Conservation (phyloP, 2,797 vertebrate species). For the Mycteria americana region DNA sequence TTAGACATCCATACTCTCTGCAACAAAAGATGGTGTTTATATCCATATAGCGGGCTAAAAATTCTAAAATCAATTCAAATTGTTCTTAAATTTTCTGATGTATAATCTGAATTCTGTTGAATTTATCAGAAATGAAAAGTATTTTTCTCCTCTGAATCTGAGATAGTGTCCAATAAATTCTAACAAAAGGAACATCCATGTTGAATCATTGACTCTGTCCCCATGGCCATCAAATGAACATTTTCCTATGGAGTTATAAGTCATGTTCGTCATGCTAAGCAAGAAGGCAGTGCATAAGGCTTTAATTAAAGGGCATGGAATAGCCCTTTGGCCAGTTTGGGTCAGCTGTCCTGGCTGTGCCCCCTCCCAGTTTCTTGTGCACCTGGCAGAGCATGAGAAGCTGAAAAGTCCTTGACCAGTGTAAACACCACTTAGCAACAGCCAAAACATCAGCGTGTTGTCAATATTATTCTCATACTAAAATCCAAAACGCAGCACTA, state of each 20-base stretch:
- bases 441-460: too few relatives aligned
- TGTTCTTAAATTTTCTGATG: not conserved
- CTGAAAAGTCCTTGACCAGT: too few relatives aligned
- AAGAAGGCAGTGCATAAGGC: conserved; percentile 23
- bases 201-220: not conserved
- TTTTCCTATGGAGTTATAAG: conserved; percentile 44
- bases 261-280: conserved; percentile 30
- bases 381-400: too few relatives aligned
- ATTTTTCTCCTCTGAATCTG: not conserved
- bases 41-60: not conserved
- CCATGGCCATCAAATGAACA: not conserved
- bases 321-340: too few relatives aligned
- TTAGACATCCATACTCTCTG: not conserved
- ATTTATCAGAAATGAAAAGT: not conserved
- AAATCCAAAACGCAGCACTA: too few relatives aligned
- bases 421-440: too few relatives aligned
- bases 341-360: too few relatives aligned
- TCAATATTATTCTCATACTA: too few relatives aligned
- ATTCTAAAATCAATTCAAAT: not conserved
- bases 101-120: not conserved
- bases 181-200: not conserved
- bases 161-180: not conserved
- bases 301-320: conserved; percentile 2
- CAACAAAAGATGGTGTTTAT: not conserved
- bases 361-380: too few relatives aligned